Conservation (phyloP, 1,140 invertebrate species). For the Armadillidium nasatum region DNA sequence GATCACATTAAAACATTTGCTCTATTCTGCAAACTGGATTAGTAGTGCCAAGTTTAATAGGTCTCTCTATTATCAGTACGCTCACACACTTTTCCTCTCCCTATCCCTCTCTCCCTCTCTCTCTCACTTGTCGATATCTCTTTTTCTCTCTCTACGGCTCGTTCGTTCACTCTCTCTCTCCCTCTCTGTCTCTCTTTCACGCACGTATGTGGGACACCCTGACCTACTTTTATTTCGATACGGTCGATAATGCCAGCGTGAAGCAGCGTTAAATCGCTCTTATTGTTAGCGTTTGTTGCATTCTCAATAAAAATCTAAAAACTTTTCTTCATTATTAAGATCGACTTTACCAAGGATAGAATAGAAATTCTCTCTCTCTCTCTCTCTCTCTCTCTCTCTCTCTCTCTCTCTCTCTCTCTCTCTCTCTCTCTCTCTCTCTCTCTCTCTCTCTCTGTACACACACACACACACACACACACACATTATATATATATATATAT, state of each 20-base stretch:
- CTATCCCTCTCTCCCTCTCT: not conserved
- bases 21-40: not conserved
- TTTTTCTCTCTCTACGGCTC: not conserved
- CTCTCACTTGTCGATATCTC: not conserved
- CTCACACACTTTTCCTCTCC: not conserved
- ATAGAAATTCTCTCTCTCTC: not conserved
- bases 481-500: too few relatives aligned
- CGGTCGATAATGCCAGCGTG: conserved; percentile 3
- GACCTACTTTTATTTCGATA: conserved; percentile 7
- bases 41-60: conserved; percentile 9
- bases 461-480: too few relatives aligned
- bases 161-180: not conserved
- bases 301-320: not conserved
- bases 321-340: not conserved
- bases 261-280: not conserved
- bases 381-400: not conserved
- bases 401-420: not conserved
- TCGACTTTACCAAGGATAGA: not conserved
- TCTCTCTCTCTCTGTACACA: not conserved
- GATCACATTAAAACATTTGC: not conserved
- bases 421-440: not conserved
- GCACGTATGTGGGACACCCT: conserved; percentile 5
- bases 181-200: not conserved
- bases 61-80: not conserved
- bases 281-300: not conserved